These are phyloP conservation scores for Vimba vimba DNA, from an alignment of 2,113 vertebrate species.

Conservation along the genomic window DNA sequence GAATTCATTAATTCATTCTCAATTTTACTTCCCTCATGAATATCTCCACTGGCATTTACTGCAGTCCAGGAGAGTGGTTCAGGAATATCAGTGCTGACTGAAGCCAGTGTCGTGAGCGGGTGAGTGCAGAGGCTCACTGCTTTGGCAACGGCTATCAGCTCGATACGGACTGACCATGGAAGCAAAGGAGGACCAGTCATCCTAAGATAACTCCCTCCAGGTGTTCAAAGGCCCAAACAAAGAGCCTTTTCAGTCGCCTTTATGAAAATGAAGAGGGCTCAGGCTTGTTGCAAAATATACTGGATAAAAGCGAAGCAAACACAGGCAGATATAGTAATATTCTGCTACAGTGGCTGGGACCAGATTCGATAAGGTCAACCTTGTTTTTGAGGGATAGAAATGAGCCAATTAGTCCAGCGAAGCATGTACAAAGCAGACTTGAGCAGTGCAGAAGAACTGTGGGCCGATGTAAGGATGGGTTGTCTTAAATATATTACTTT, in stretches of 20 bases:
- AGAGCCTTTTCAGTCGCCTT: slow-evolving; percentile 86
- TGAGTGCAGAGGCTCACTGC: background rate
- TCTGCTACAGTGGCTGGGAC: slow-evolving; percentile 77
- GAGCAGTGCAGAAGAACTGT: background rate
- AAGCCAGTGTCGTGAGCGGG: background rate
- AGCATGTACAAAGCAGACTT: background rate
- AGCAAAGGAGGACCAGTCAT: slow-evolving; percentile 45
- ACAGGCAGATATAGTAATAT: slow-evolving; percentile 79
- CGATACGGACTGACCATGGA: slow-evolving; percentile 35
- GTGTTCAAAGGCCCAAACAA: slow-evolving; percentile 87
- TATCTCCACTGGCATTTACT: background rate
- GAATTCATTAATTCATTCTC: background rate
- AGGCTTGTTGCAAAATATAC: slow-evolving; percentile 79
- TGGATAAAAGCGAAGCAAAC: slow-evolving; percentile 63
- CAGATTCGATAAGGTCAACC: slow-evolving; percentile 58
- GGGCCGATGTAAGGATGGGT: background rate
- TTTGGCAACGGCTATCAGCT: slow-evolving; percentile 25
- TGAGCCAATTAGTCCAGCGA: background rate
- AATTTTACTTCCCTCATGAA: background rate
- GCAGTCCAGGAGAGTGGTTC: background rate
- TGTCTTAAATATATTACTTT: background rate
- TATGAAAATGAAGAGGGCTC: slow-evolving; percentile 80
- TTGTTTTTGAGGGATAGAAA: slow-evolving; percentile 20
- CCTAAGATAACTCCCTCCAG: slow-evolving; percentile 82
- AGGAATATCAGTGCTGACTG: background rate